Evolutionary conservation across 2,113 vertebrate genomes (phyloP), one percentile per base, ranked within the genome.

Genomic region (Carassius carassius): DNA sequence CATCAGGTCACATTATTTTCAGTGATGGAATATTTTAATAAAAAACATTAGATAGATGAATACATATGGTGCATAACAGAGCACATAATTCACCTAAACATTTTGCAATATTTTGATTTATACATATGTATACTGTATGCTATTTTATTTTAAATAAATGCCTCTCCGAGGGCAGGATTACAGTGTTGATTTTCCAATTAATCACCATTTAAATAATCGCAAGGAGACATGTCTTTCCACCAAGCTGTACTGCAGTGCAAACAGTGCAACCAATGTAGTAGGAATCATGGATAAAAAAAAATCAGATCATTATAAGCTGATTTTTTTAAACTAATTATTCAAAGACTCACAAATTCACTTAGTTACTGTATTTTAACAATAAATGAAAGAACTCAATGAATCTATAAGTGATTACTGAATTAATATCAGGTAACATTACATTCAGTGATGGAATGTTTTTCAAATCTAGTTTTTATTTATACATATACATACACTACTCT

Each of bases 11-110:
- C 63, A 67, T 67, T 67, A 23, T 3, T 32, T 67, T 67, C 14
- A 17, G 63, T 32, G 63, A 32, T 67, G 25, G 63, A 67, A 32
- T 67, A 67, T 67, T 67, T 67, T 67, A 67, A 67, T 67, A 67
- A 67, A 67, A 65, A 32, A 32, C 60, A 25, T 14, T 25, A 62
- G 60, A 10, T 60, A 11, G 19, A 65, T 14, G 29, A 6, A 65
- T 29, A 65, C n/a, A n/a, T n/a, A n/a, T n/a, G 41, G 41, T 41
- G 41, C 14, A 67, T 21, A 41, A 41, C 4, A 2, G 1, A 19
- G 29, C 4, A 37, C 32, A 37, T 35, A 69, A 69, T 21, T 70
- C 67, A 19, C 3, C 32, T 19, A 70, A 37, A 19, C 17, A 65
- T 65, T 65, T 25, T 17, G 11, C 32, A 70, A 19, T 37, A 4